Evolutionary conservation across 2,797 vertebrate species (phyloP).

Genomic region (Galaxias olidus): DNA sequence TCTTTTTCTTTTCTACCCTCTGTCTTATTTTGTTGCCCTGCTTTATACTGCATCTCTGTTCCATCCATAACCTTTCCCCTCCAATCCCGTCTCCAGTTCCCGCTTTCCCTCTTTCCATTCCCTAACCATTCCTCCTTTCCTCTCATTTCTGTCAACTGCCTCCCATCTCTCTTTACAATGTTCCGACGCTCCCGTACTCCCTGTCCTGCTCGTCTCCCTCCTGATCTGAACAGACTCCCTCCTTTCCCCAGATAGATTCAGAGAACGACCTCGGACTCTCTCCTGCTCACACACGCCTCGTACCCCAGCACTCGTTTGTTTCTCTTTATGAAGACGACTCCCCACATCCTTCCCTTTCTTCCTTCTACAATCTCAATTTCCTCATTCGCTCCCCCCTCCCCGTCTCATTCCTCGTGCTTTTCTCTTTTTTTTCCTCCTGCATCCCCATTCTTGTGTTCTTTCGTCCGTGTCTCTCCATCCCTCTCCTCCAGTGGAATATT

Average conservation of each 20-base stretch:
- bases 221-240: background rate
- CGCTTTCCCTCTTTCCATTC: conserved; percentile 30
- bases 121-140: conserved; percentile 19
- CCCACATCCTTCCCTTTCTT: background rate
- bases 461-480: background rate
- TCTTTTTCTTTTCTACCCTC: conserved; percentile 19
- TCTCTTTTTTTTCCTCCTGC: background rate
- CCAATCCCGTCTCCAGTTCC: conserved; percentile 6
- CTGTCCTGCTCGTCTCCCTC: conserved; percentile 39
- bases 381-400: conserved; percentile 32
- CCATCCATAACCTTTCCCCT: background rate
- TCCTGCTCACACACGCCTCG: conserved; percentile 31
- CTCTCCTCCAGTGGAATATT: background rate
- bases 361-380: conserved; percentile 23
- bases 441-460: too few relatives aligned
- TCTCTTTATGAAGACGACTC: background rate
- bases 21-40: conserved; percentile 27
- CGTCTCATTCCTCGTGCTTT: background rate
- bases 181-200: background rate
- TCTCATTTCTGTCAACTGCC: background rate
- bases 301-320: background rate
- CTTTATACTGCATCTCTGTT: background rate
- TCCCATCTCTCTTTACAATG: background rate
- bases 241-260: conserved; percentile 45
- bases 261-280: conserved; percentile 47